phyloP scores from a whole-genome alignment of 2,888 invertebrate genomes.

The Erebia ligea region DNA sequence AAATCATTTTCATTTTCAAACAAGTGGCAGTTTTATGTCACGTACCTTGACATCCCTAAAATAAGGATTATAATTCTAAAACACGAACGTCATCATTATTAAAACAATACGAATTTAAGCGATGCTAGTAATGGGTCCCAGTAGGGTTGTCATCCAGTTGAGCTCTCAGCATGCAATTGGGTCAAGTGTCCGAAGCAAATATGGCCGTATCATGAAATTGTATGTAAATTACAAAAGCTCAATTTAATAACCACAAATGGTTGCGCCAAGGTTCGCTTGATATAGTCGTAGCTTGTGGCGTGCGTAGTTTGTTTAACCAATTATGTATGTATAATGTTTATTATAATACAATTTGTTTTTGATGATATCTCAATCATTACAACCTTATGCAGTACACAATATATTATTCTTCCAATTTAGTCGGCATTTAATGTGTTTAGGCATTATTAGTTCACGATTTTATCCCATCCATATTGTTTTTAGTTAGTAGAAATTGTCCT shows the following conservation, averaged over 20 bases:
- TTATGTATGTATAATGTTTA: conserved; percentile 22
- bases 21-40: no score
- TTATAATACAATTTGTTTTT: not conserved
- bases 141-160: conserved; percentile 18
- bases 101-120: no score
- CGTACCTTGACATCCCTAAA: no score
- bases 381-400: not conserved
- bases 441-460: no score
- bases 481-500: no score
- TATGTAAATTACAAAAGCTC: conserved; percentile 62
- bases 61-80: no score
- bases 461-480: no score
- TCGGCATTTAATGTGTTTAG: no score
- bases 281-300: conserved; percentile 31
- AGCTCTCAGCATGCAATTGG: conserved; percentile 51
- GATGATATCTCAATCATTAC: not conserved
- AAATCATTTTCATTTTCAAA: no score
- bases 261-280: conserved; percentile 39
- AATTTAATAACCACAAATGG: conserved; percentile 57
- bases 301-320: conserved; percentile 27
- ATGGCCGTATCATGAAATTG: conserved; percentile 63
- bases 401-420: no score
- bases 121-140: no score
- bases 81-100: no score
- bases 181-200: conserved; percentile 58